Conservation (phyloP, 2,113 vertebrate species). For the Channa argus region DNA sequence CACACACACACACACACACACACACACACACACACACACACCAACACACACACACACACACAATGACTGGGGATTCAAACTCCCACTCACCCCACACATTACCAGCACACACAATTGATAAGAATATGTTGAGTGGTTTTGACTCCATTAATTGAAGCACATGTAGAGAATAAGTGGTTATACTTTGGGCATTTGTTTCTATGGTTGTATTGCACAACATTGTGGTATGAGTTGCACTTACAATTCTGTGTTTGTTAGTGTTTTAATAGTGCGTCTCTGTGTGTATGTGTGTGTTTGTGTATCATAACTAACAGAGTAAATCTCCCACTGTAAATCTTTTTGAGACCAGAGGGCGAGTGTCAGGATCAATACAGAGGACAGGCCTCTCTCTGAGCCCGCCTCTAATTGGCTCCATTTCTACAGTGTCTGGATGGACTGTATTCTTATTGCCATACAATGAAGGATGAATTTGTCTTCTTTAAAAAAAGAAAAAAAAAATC, state of each 20-base stretch:
- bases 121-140: constrained; percentile 18
- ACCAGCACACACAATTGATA: too few relatives aligned
- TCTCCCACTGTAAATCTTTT: constrained; percentile 75
- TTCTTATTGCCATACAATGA: constrained; percentile 47
- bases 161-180: constrained; percentile 45
- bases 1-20: background rate
- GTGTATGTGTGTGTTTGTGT: constrained; percentile 41
- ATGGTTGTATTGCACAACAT: constrained; percentile 17
- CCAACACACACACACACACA: background rate
- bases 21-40: background rate
- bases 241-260: constrained; percentile 41
- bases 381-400: constrained; percentile 65
- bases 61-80: too few relatives aligned
- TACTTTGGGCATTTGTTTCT: constrained; percentile 43
- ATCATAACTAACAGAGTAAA: constrained; percentile 75
- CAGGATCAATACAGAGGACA: constrained; percentile 80
- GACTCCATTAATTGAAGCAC: constrained; percentile 47
- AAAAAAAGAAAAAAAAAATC: constrained; percentile 1
- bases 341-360: constrained; percentile 71
- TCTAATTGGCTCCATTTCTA: constrained; percentile 76
- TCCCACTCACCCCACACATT: too few relatives aligned
- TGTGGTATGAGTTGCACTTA: constrained; percentile 49
- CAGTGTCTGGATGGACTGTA: constrained; percentile 24
- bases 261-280: constrained; percentile 26
- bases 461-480: constrained; percentile 43